These are phyloP conservation scores for Cliona cf. orientalis DNA, from an alignment of 37 sponge, comb jelly and placozoan genomes.

Conservation along the genomic window DNA sequence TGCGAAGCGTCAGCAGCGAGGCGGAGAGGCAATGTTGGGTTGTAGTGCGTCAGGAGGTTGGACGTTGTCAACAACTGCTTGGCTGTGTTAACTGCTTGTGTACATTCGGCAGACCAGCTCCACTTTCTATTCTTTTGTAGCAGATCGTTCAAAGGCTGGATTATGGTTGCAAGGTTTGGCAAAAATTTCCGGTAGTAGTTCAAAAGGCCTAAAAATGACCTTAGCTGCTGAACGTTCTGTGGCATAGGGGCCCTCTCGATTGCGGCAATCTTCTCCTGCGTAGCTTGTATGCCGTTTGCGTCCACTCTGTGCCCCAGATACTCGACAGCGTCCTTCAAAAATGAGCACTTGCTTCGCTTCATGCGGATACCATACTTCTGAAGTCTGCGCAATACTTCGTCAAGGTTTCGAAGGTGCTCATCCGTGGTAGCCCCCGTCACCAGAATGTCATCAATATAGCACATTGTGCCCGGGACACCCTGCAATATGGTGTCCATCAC, in stretches of 20 bases:
- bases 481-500: too few species aligned
- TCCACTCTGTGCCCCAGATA: conserved; percentile 24
- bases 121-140: conserved; percentile 32
- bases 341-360: conserved; percentile 4
- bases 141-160: conserved; percentile 34
- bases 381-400: too few species aligned
- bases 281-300: conserved; percentile 13
- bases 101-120: conserved; percentile 15
- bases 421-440: too few species aligned
- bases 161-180: conserved; percentile 26
- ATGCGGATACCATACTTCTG: conserved; percentile 10
- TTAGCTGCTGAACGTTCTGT: conserved; percentile 18
- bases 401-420: too few species aligned
- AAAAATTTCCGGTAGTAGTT: conserved; percentile 54
- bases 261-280: conserved; percentile 14
- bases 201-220: conserved; percentile 27
- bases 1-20: conserved; percentile 37
- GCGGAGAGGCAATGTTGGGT: conserved; percentile 3
- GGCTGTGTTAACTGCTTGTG: neutral
- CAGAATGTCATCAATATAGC: too few species aligned
- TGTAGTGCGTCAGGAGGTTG: conserved; percentile 34
- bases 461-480: too few species aligned
- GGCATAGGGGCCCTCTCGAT: conserved; percentile 24
- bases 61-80: conserved; percentile 33
- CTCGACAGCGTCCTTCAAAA: conserved; percentile 2